Percentiles rank a stretch among this genome's conserved stretches.
Evolutionary conservation across 2,113 vertebrate genomes (phyloP).

Genomic region (Neolamprologus caudopunctatus): DNA sequence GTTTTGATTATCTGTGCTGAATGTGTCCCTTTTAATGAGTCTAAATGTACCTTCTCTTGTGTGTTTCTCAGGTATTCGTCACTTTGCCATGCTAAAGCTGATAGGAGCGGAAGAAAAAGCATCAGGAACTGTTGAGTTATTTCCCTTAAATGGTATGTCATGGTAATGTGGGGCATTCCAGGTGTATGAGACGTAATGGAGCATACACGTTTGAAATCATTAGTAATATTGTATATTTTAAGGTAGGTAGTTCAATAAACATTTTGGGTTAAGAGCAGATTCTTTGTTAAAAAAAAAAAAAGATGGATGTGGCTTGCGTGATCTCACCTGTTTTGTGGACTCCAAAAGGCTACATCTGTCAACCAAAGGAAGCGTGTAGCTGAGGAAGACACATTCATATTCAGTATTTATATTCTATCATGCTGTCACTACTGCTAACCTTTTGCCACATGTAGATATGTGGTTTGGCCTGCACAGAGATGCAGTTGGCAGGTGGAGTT

Average conservation of each 20-base stretch:
- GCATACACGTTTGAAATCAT: not conserved
- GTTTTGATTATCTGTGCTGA: not conserved
- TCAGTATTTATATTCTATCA: not conserved
- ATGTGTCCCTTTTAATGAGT: not conserved
- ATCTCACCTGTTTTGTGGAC: not conserved
- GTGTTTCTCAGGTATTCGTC: slow-evolving; percentile 66
- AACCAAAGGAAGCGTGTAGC: not conserved
- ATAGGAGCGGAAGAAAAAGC: slow-evolving; percentile 54
- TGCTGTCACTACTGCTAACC: not conserved
- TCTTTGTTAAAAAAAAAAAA: not conserved
- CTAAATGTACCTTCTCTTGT: not conserved
- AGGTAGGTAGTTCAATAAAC: not conserved
- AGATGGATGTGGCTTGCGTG: not conserved
- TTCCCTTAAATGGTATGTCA: slow-evolving; percentile 70
- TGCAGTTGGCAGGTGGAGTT: not conserved
- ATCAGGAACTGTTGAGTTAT: slow-evolving; percentile 68
- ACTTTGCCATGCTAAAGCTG: slow-evolving; percentile 73
- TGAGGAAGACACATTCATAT: not conserved
- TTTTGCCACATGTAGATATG: not conserved
- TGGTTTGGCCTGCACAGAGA: not conserved
- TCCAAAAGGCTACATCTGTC: not conserved
- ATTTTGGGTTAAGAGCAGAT: not conserved
- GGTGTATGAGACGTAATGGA: not conserved
- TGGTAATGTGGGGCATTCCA: not conserved
- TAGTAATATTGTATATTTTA: not conserved